A percentile compares a stretch with the other conserved stretches of the same genome.
Conservation (phyloP, 2,797 vertebrate genomes). For the Mormyrus hasselquistii region DNA sequence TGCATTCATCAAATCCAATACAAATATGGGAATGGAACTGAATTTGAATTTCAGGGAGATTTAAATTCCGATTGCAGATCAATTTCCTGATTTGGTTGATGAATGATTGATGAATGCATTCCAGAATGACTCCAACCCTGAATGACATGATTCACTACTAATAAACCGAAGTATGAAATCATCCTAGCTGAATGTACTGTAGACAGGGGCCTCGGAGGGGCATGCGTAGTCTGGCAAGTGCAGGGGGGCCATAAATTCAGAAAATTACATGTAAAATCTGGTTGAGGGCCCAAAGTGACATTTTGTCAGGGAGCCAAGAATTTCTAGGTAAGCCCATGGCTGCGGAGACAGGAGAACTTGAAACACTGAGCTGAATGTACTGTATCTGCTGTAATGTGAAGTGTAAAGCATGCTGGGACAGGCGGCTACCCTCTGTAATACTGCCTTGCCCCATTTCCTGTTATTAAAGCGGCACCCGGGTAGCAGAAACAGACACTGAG, state of each 20-base stretch:
- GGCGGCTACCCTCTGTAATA: background rate
- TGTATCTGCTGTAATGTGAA: background rate
- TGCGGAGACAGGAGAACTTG: background rate
- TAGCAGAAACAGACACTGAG: background rate
- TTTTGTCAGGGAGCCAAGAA: background rate
- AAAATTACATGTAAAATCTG: background rate
- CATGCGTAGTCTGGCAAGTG: background rate
- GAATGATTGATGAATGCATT: background rate
- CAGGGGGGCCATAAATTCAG: background rate
- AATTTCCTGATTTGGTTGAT: background rate
- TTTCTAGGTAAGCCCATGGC: background rate
- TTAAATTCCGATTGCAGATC: background rate
- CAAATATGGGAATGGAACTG: background rate
- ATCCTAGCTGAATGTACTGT: background rate
- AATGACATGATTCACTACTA: background rate
- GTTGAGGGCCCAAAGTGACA: background rate
- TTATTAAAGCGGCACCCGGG: background rate
- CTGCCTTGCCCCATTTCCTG: background rate
- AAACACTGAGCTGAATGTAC: background rate
- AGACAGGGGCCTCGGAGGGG: background rate
- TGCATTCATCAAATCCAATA: background rate
- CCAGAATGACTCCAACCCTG: background rate
- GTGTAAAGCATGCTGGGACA: background rate
- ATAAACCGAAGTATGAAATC: background rate
- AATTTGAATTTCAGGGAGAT: background rate